Evolutionary conservation across 2,797 vertebrate species (phyloP), one percentile per base, ranked within the genome.

Genomic region (Alca torda): DNA sequence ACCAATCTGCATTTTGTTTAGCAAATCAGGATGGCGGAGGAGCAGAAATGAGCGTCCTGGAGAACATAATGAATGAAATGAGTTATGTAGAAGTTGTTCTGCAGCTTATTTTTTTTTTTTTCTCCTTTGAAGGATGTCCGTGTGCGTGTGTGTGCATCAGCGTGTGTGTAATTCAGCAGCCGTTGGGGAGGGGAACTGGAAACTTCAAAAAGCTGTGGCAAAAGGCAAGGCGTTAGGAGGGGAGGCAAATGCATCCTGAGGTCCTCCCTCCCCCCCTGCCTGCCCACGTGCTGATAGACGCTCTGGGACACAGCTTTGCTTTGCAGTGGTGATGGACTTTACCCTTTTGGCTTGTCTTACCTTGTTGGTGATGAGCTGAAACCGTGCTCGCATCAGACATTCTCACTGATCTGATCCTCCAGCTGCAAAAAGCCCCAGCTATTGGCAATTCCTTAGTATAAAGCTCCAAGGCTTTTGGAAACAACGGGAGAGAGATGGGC

Each of bases 301-400:
- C 12, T n/a, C 41, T 77, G 59, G 20, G 26, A 53, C 33, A 5
- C 12, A 84, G 41, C 10, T 89, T 69, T 78, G 21, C n/a, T 87
- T 75, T 88, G 37, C 31, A 33, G 23, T 6, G 11, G 11, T 39
- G 31, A 48, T 63, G 53, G 31, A 10, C 39, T 73, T 88, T 0
- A 59, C 24, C 37, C 39, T 91, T 53, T 21, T n/a, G 37, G 12
- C 25, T 74, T 53, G 9, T 61, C 31, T 68, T 60, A 13, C 39
- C 10, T 73, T 56, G 56, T 30, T 65, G 23, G n/a, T 37, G 56
- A 31, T 31, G 20, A 25, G 60, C 60, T 79, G 60, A 33, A 72
- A 57, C 33, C 0, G 0, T 35, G 23, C 11, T 67, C 2, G 1
- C 8, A 9, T 35, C 43, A 86, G 63, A 69, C 89, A 69, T 79